Conservation (phyloP, 2,888 invertebrate species). For the Drosophila kuntzei region DNA sequence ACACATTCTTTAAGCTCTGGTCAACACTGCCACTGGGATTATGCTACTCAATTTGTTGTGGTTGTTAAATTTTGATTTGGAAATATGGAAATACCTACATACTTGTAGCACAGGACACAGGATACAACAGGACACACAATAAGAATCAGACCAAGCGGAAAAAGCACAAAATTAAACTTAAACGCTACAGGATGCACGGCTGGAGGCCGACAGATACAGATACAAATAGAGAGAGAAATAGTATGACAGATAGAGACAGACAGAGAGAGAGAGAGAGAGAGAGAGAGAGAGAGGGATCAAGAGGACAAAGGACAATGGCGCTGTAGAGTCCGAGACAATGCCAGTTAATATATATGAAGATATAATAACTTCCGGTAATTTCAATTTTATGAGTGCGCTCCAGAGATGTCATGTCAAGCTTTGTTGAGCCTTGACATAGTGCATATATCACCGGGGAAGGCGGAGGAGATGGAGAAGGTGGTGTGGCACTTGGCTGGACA, state of each 20-base stretch:
- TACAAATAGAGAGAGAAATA: not conserved
- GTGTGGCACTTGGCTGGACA: constrained; percentile 50
- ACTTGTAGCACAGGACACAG: constrained; percentile 36
- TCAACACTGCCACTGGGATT: constrained; percentile 49
- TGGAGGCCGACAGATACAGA: constrained; percentile 51
- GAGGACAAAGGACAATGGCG: constrained; percentile 49
- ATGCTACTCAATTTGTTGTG: constrained; percentile 72
- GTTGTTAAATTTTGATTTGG: constrained; percentile 72
- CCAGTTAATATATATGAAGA: constrained; percentile 83
- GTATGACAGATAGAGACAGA: not conserved
- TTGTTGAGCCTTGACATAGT: constrained; percentile 58
- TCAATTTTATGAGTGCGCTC: constrained; percentile 71
- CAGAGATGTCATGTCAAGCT: constrained; percentile 65
- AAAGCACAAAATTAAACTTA: constrained; percentile 85
- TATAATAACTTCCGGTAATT: constrained; percentile 85
- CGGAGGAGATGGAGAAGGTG: not conserved
- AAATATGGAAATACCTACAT: constrained; percentile 69
- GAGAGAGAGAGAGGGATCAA: constrained; percentile 7
- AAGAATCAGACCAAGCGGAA: constrained; percentile 83
- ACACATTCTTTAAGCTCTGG: constrained; percentile 53
- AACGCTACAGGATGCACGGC: constrained; percentile 83
- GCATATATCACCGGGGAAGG: constrained; percentile 59
- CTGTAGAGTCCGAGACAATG: constrained; percentile 68
- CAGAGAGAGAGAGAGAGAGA: not conserved
- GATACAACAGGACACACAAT: constrained; percentile 68